Conservation (phyloP, 2,888 invertebrate species). For the Platyscelio sp. region DNA sequence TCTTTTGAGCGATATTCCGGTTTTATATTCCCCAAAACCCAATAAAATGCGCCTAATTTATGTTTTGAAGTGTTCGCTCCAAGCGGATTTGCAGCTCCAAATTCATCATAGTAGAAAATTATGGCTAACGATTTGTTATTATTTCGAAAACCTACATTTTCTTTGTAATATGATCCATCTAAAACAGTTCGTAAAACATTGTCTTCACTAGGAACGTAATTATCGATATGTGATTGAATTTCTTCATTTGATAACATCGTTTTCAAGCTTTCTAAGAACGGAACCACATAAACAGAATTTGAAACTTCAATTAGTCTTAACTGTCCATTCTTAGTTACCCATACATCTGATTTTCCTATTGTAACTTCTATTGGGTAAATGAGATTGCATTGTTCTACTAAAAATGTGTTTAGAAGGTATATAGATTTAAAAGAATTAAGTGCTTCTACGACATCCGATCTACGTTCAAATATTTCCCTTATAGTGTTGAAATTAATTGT, state of each 20-base stretch:
- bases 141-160: neutral
- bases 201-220: constrained; percentile 13
- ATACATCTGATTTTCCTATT: neutral
- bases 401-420: constrained; percentile 4
- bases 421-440: constrained; percentile 4
- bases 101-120: neutral
- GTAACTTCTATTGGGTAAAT: neutral
- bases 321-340: constrained; percentile 13
- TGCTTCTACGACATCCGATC: neutral
- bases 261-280: constrained; percentile 48
- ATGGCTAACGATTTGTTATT: neutral
- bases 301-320: no score
- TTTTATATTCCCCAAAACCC: neutral
- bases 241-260: neutral
- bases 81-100: neutral
- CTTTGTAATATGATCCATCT: neutral
- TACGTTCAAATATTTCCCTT: neutral
- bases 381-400: constrained; percentile 6
- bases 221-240: constrained; percentile 41
- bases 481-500: neutral
- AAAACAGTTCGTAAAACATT: neutral
- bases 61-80: neutral
- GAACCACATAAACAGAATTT: constrained; percentile 53
- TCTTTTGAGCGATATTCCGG: neutral
- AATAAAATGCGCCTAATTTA: neutral